A percentile compares a stretch with the other conserved stretches of the same genome.
Conservation (phyloP, 2,888 invertebrate species). For the Agonopterix subpropinquella region DNA sequence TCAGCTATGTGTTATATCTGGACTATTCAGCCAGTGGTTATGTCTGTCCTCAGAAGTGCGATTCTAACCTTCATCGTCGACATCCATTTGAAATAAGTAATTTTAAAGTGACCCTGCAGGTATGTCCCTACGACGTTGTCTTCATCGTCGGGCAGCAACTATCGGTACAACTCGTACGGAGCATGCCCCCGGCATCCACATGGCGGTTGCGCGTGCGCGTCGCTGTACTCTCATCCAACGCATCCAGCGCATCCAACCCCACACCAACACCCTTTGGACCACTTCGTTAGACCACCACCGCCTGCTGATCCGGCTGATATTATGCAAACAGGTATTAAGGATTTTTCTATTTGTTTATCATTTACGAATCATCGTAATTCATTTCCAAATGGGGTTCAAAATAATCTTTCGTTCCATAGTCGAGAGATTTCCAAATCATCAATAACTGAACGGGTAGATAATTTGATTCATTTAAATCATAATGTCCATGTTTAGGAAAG, state of each 20-base stretch:
- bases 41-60: too few species aligned
- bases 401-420: too few species aligned
- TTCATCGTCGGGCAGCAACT: slow-evolving; percentile 55
- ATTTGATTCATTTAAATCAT: too few species aligned
- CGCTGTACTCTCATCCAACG: slow-evolving; percentile 67
- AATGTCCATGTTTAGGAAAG: too few species aligned
- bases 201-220: slow-evolving; percentile 82
- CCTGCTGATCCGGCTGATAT: slow-evolving; percentile 68
- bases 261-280: slow-evolving; percentile 74
- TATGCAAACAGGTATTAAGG: slow-evolving; percentile 58
- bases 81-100: background rate
- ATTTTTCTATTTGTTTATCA: too few species aligned
- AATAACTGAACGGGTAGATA: too few species aligned
- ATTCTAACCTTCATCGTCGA: background rate
- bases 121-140: slow-evolving; percentile 75
- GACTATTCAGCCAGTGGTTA: too few species aligned
- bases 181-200: slow-evolving; percentile 85
- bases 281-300: slow-evolving; percentile 67
- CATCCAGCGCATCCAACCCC: slow-evolving; percentile 69
- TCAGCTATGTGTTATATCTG: too few species aligned
- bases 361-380: too few species aligned
- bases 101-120: slow-evolving; percentile 47
- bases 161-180: slow-evolving; percentile 74
- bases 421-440: too few species aligned
- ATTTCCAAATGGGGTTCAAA: too few species aligned